phyloP scores from a whole-genome alignment of 1,140 invertebrate genomes.

The Daktulosphaira vitifoliae region DNA sequence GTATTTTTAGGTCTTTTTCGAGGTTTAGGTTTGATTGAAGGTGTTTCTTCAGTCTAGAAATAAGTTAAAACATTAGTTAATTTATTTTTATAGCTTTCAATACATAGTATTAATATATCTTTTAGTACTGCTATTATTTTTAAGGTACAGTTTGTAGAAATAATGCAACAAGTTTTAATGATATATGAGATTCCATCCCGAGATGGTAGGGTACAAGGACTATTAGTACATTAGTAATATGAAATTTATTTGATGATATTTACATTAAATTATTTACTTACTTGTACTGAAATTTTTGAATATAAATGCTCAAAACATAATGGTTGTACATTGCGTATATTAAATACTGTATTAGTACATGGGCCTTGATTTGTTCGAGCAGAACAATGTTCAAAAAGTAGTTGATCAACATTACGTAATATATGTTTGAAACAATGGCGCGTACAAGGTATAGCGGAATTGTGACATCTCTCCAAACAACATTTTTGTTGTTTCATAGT shows the following conservation, averaged over 20 bases:
- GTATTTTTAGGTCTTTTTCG: constrained; percentile 65
- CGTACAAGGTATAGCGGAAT: constrained; percentile 63
- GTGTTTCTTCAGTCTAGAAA: constrained; percentile 10
- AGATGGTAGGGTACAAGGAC: no score
- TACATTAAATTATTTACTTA: not conserved
- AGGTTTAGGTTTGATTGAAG: constrained; percentile 47
- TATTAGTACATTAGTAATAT: no score
- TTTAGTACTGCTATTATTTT: no score
- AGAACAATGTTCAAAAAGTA: constrained; percentile 80
- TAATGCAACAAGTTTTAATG: no score
- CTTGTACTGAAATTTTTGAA: not conserved
- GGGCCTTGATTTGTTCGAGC: constrained; percentile 80
- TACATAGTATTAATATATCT: no score
- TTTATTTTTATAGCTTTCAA: no score
- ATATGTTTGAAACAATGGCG: constrained; percentile 78
- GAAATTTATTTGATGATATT: no score
- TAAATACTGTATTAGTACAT: constrained; percentile 78
- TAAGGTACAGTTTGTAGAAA: no score
- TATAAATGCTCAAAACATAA: constrained; percentile 64
- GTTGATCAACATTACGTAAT: constrained; percentile 75
- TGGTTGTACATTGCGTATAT: constrained; percentile 72
- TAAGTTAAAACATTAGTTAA: no score
- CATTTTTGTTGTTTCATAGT: constrained; percentile 30
- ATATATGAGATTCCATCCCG: no score
- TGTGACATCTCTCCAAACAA: constrained; percentile 35